Evolutionary conservation across 2,888 invertebrate genomes (phyloP).

Genomic region (Nysson spinosus): DNA sequence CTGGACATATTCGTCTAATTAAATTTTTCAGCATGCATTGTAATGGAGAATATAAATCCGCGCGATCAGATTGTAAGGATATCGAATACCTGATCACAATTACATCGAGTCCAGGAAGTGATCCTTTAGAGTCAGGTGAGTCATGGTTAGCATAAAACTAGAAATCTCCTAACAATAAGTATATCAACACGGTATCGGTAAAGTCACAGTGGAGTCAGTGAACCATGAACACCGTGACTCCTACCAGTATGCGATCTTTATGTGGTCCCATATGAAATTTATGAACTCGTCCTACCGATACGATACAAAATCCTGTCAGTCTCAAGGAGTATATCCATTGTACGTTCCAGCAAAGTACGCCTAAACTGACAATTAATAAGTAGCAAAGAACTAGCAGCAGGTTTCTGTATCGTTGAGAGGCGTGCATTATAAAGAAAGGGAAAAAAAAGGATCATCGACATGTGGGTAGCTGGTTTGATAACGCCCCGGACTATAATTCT

Average conservation of each 20-base stretch:
- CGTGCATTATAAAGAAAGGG: not conserved
- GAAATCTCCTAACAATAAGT: conserved; percentile 36
- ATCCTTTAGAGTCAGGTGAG: conserved; percentile 5
- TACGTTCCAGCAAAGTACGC: conserved; percentile 25
- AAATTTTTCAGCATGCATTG: not conserved
- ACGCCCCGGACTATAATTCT: conserved; percentile 19
- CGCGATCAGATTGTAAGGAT: conserved; percentile 4
- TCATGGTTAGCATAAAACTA: conserved; percentile 7
- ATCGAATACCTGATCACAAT: conserved; percentile 9
- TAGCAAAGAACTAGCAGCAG: conserved; percentile 1
- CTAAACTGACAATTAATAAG: conserved; percentile 35
- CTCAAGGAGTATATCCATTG: conserved; percentile 60
- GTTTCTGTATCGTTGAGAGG: not conserved
- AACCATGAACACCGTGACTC: conserved; percentile 41
- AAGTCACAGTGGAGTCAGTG: conserved; percentile 13
- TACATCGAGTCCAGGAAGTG: conserved; percentile 4
- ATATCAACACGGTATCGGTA: conserved; percentile 36
- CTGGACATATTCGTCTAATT: too few relatives aligned
- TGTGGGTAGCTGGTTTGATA: conserved; percentile 14
- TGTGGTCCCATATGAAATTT: conserved; percentile 58
- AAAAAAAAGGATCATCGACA: not conserved
- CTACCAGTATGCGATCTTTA: conserved; percentile 13
- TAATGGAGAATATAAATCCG: conserved; percentile 1
- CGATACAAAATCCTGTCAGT: conserved; percentile 48
- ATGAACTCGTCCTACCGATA: conserved; percentile 60